Percentiles rank a stretch among this genome's conserved stretches.
Evolutionary conservation across 2,888 invertebrate species (phyloP).

Genomic region (Amblyjoppa fuscipennis): DNA sequence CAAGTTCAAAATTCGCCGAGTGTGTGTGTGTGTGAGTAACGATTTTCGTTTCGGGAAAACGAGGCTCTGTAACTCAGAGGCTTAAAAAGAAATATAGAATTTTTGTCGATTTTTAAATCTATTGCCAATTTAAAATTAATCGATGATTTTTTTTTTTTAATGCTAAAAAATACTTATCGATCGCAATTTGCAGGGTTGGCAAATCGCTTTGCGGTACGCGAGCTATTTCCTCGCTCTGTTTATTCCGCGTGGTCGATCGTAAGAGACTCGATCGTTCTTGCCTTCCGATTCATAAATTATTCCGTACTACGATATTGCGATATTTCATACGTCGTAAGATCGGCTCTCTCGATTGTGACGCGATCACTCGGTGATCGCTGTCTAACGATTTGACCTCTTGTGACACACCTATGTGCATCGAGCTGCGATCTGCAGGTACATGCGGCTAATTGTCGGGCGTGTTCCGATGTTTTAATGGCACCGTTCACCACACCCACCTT

Average conservation of each 20-base stretch:
- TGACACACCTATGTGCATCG: slow-evolving; percentile 13
- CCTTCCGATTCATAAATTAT: slow-evolving; percentile 10
- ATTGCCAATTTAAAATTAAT: background rate
- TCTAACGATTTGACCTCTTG: background rate
- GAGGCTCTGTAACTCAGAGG: background rate
- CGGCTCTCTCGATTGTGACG: background rate
- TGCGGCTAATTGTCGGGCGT: slow-evolving; percentile 36
- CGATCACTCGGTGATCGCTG: background rate
- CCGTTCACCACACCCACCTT: slow-evolving; percentile 47
- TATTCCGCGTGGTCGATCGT: background rate
- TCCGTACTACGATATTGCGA: slow-evolving; percentile 9
- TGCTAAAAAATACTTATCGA: background rate
- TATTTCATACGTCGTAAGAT: slow-evolving; percentile 10
- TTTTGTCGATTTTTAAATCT: background rate
- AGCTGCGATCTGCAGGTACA: slow-evolving; percentile 1
- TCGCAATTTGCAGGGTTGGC: background rate
- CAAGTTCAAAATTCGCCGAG: too few species aligned
- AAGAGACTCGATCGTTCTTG: background rate
- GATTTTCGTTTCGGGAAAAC: background rate
- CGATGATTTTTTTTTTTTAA: background rate
- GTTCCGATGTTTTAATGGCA: slow-evolving; percentile 46
- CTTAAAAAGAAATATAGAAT: background rate
- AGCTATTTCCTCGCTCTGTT: background rate
- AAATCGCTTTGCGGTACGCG: background rate
- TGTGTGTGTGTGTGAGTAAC: too few species aligned